Evolutionary conservation across 2,797 vertebrate species (phyloP).

Genomic region (Odontamblyopus rebecca): DNA sequence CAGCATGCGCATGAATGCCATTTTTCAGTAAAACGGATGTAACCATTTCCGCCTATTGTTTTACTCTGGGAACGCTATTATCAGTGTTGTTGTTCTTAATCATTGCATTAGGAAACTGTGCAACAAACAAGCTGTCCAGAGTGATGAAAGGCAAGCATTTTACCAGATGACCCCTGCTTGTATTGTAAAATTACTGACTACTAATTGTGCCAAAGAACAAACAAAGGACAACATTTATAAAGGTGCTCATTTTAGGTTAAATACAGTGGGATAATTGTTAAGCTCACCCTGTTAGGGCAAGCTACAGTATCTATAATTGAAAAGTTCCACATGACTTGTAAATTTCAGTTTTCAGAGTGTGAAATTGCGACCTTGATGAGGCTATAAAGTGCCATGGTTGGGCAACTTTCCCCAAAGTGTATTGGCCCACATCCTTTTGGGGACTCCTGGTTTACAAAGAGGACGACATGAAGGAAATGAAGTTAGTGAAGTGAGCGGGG

Average conservation of each 20-base stretch:
- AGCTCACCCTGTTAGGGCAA: neutral
- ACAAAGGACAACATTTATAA: neutral
- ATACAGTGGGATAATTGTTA: no score
- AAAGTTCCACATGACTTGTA: slow-evolving; percentile 35
- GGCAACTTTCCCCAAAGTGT: slow-evolving; percentile 62
- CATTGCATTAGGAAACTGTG: slow-evolving; percentile 69
- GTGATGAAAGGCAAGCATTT: slow-evolving; percentile 65
- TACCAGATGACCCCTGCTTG: slow-evolving; percentile 50
- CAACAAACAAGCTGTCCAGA: slow-evolving; percentile 67
- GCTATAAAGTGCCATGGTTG: slow-evolving; percentile 68
- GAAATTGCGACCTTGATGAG: slow-evolving; percentile 64
- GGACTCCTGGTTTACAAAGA: slow-evolving; percentile 56
- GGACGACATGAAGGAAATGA: slow-evolving; percentile 77
- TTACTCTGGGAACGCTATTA: slow-evolving; percentile 73
- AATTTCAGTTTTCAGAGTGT: slow-evolving; percentile 45
- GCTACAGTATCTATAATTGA: neutral
- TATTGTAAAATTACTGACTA: slow-evolving; percentile 18
- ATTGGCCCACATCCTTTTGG: slow-evolving; percentile 72
- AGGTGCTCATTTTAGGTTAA: neutral
- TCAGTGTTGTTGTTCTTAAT: slow-evolving; percentile 73
- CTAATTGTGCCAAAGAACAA: neutral
- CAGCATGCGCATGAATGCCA: slow-evolving; percentile 67
- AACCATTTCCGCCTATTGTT: slow-evolving; percentile 81
- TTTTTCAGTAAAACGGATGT: slow-evolving; percentile 74
- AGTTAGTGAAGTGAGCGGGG: slow-evolving; percentile 79